phyloP scores from a whole-genome alignment of 2,888 invertebrate genomes.

The Hirtodrosophila alboralis region DNA sequence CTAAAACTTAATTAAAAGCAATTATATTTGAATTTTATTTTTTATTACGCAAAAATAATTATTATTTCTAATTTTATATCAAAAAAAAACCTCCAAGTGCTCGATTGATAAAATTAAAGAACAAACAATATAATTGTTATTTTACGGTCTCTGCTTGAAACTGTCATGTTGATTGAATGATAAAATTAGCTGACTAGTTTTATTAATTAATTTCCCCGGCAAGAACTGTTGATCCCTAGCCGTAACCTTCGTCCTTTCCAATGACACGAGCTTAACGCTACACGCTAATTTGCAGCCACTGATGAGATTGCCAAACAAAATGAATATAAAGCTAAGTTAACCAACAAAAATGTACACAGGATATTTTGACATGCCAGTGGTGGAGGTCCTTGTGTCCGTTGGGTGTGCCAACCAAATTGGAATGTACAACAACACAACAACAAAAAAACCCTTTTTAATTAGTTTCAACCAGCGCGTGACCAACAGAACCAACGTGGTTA shows the following conservation, averaged over 20 bases:
- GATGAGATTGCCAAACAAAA: conserved; percentile 17
- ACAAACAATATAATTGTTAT: too few relatives aligned
- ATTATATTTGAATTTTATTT: too few relatives aligned
- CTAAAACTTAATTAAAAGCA: too few relatives aligned
- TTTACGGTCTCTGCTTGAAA: too few relatives aligned
- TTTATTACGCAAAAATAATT: too few relatives aligned
- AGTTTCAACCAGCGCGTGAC: conserved; percentile 49
- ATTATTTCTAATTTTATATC: too few relatives aligned
- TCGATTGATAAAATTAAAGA: too few relatives aligned
- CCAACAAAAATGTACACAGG: conserved; percentile 15
- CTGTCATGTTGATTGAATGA: too few relatives aligned
- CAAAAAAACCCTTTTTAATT: conserved; percentile 66
- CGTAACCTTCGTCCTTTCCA: conserved; percentile 6
- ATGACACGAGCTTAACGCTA: conserved; percentile 7
- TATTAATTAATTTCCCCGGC: too few relatives aligned
- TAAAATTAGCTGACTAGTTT: too few relatives aligned
- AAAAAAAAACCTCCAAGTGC: too few relatives aligned
- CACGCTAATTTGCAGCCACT: conserved; percentile 19
- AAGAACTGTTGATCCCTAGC: background rate
- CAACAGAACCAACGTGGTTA: background rate
- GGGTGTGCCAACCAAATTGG: conserved; percentile 26
- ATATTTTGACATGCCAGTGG: conserved; percentile 9
- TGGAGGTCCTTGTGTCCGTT: conserved; percentile 3
- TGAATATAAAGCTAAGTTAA: conserved; percentile 15
- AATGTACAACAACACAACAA: conserved; percentile 7